Base-by-base conservation (phyloP, 2,888 invertebrate genomes). In the Agonum fuliginosum region DNA sequence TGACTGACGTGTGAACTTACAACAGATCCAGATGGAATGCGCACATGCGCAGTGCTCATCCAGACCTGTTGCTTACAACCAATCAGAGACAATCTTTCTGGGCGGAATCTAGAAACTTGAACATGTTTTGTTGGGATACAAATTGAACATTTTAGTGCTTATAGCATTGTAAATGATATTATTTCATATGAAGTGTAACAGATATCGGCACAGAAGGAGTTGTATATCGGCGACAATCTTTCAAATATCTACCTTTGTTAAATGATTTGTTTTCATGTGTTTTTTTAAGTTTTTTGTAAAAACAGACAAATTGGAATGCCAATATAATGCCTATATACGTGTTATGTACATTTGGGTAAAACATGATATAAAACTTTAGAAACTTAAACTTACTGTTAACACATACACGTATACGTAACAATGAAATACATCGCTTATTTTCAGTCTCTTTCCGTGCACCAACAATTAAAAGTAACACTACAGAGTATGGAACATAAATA, bases 381-480 rank as follows among this genome's bases (percentile, higher is more conserved):
- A 73, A 73, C 73, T 73, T 73, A 73, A 73, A 73, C 58, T 73
- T 73, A 72, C 54, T 17, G 8, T 73, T 58, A 73, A 73, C 71
- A 72, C 71, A 73, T 58, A 73, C 58, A 73, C 73, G 73, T 73
- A 73, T 73, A 73, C 73, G 58, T 73, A 73, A 73, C 73, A 73
- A 73, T 58, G 73, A 73, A 73, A 73, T 41, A 73, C 73, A 73
- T 73, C 73, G 73, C 54, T 72, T 54, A 54, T 71, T 58, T 73
- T 58, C 73, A 73, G 73, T 73, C 58, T 58, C 73, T 73, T 73
- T 72, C 71, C 73, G 73, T 73, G 73, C 73, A 73, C 54, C 58
- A 73, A 54, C 73, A 73, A 72, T 72, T 19, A 72, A 54, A 65
- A 58, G 58, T 54, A 73, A 73, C 58, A 41, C 73, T 73, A 73